Evolutionary conservation across 2,888 invertebrate genomes (phyloP), one percentile per base, ranked within the genome.

Genomic region (Pediacus dermestoides): DNA sequence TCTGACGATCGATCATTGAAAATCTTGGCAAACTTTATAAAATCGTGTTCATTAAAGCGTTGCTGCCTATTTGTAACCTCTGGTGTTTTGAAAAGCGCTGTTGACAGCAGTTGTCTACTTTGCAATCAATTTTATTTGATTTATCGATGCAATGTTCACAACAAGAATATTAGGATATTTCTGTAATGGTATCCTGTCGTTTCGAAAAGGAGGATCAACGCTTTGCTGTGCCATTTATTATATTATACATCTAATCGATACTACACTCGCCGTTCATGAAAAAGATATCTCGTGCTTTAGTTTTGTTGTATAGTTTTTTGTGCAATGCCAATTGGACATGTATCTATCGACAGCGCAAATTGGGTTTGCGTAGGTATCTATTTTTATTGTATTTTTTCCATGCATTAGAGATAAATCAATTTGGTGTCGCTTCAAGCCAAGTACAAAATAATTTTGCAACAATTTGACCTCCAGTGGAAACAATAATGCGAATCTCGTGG

Each of bases 51-150:
- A 44, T 44, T 44, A 44, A 41, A 44, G 37, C 37, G 27, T 32
- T 34, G 23, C 13, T 22, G 33, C 13, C 33, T 32, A 42, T 45
- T 45, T 45, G 40, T 45, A 45, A 38, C 30, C 33, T n/a, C 14
- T 32, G 42, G 11, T 34, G 34, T 30, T 41, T 18, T 11, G 42
- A 45, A 45, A 42, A 30, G 44, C 36, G 34, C 32, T 18, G 48
- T 46, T 49, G 53, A 53, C 53, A 53, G 47, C 46, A 36, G 40
- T 46, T 52, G 50, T 52, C 52, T 50, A 46, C 48, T 45, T 34
- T 14, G 33, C 39, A 50, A 50, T 50, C 48, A 50, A 50, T 50
- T 48, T 43, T 26, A 33, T 36, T 42, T 50, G 48, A 50, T 50
- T 44, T 50, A 50, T 48, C 37, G 48, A 31, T 30, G 31, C 39